Conservation (phyloP, 2,113 vertebrate genomes). For the Gobiocypris rarus region DNA sequence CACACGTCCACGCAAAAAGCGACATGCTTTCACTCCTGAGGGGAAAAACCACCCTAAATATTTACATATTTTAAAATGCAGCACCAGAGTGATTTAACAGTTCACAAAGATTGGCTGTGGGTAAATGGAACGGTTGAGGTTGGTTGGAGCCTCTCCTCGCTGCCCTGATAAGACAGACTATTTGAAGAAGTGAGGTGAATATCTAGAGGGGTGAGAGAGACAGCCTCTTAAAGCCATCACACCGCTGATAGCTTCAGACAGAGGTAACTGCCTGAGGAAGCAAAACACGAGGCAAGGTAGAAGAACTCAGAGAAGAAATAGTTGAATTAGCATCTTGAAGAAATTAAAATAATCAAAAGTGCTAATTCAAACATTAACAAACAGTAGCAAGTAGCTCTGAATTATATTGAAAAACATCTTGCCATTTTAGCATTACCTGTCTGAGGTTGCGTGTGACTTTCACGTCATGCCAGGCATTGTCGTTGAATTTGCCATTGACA, state of each 20-base stretch:
- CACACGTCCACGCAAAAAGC: not conserved
- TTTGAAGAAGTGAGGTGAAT: conserved; percentile 55
- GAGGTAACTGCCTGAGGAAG: conserved; percentile 48
- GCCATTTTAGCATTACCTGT: conserved; percentile 85
- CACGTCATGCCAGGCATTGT: conserved; percentile 97
- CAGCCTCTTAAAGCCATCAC: conserved; percentile 56
- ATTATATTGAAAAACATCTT: not conserved
- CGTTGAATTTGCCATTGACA: conserved; percentile 96
- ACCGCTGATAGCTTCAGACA: conserved; percentile 54
- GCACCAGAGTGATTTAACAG: conserved; percentile 52
- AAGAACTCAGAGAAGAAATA: conserved; percentile 32
- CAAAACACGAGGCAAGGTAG: conserved; percentile 46
- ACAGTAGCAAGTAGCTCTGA: not conserved
- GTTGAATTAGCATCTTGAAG: conserved; percentile 39
- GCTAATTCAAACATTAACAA: not conserved
- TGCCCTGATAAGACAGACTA: conserved; percentile 52
- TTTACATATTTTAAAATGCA: conserved; percentile 59
- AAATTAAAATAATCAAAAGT: conserved; percentile 32
- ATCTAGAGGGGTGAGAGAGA: conserved; percentile 51
- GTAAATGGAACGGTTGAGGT: conserved; percentile 57
- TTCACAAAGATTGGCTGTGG: conserved; percentile 54
- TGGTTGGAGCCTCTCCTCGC: conserved; percentile 55
- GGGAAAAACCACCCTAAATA: conserved; percentile 41
- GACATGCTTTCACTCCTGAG: conserved; percentile 33
- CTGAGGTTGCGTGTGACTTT: conserved; percentile 98